These are phyloP conservation scores for Daubentonia madagascariensis DNA, from an alignment of 2,113 vertebrate species.

Conservation along the genomic window DNA sequence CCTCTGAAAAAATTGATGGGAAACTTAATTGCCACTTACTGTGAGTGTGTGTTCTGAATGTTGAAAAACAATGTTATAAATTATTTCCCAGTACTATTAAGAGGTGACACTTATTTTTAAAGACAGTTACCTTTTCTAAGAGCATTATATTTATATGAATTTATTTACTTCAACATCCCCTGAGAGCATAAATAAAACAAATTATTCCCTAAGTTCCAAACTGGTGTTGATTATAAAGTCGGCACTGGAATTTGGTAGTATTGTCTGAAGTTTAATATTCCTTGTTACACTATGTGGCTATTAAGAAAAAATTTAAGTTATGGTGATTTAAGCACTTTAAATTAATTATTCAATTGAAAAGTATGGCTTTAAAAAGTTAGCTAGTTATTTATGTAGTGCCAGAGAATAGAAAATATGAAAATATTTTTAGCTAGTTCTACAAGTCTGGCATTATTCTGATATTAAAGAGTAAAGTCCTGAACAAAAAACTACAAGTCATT, in stretches of 20 bases:
- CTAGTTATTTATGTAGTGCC: background rate
- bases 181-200: background rate
- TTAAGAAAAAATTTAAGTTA: background rate
- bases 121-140: background rate
- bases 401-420: background rate
- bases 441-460: background rate
- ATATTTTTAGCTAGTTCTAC: background rate
- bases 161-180: background rate
- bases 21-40: background rate
- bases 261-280: background rate
- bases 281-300: background rate
- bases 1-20: background rate
- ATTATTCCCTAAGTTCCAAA: background rate
- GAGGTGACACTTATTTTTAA: background rate
- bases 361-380: background rate
- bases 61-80: background rate
- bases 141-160: background rate
- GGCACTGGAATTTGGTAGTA: background rate
- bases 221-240: background rate
- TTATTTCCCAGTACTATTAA: background rate
- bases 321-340: background rate
- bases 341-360: background rate
- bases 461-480: background rate
- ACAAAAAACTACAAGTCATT: background rate
- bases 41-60: background rate